phyloP scores from a whole-genome alignment of 2,888 invertebrate species.

The Eupithecia inturbata region DNA sequence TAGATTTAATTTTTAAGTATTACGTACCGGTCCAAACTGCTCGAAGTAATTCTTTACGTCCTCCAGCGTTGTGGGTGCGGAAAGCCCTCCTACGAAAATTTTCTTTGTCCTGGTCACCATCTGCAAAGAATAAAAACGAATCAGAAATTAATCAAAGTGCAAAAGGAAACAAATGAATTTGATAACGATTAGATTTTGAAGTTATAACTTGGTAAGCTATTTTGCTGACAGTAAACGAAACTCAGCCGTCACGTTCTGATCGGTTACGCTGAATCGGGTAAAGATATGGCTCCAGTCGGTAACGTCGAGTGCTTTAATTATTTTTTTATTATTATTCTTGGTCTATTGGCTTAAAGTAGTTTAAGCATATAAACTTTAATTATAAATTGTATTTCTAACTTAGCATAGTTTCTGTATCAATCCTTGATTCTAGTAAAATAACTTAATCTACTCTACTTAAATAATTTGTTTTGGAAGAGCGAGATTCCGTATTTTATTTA shows the following conservation, averaged over 20 bases:
- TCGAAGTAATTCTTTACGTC: constrained; percentile 99
- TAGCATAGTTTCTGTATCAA: too few species aligned
- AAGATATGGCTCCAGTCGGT: not conserved
- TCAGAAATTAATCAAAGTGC: constrained; percentile 20
- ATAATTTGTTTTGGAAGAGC: too few species aligned
- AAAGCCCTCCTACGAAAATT: constrained; percentile 99
- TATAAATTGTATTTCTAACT: too few species aligned
- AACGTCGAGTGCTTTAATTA: not conserved
- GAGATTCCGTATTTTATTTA: too few species aligned
- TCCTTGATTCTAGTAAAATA: too few species aligned
- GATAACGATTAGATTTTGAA: not conserved
- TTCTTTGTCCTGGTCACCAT: constrained; percentile 99
- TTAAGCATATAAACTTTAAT: too few species aligned
- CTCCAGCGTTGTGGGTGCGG: constrained; percentile 99
- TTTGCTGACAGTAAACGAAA: not conserved
- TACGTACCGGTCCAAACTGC: constrained; percentile 99
- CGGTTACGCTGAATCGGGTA: not conserved
- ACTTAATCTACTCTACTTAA: too few species aligned
- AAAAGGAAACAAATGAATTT: not conserved
- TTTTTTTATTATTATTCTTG: too few species aligned
- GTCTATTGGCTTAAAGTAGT: too few species aligned
- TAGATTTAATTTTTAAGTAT: not conserved
- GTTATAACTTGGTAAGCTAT: not conserved
- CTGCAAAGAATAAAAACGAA: constrained; percentile 85
- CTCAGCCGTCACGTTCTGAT: not conserved